Conservation (phyloP, 2,797 vertebrate genomes). For the Sarcoramphus papa region DNA sequence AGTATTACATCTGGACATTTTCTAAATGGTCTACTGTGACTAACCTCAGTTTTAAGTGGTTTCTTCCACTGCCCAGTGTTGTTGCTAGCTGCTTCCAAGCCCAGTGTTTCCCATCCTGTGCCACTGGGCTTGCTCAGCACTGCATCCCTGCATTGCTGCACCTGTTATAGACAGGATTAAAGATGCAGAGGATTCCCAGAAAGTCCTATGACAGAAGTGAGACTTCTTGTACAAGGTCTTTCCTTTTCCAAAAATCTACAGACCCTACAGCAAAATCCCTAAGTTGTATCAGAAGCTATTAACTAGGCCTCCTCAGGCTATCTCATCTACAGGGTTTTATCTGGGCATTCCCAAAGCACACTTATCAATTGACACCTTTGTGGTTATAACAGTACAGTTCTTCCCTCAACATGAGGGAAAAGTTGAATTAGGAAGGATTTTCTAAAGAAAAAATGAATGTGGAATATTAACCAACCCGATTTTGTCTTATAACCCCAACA, state of each 20-base stretch:
- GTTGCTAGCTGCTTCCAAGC: not conserved
- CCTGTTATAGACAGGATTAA: not conserved
- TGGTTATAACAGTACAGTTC: not conserved
- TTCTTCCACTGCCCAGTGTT: not conserved
- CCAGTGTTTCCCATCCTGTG: not conserved
- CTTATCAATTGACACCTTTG: not conserved
- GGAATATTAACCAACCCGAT: not conserved
- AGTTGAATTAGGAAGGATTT: not conserved
- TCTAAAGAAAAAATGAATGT: not conserved
- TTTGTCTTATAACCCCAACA: not conserved
- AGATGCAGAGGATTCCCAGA: not conserved
- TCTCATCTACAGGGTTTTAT: not conserved
- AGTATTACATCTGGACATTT: not conserved
- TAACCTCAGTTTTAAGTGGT: not conserved
- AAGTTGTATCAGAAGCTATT: not conserved
- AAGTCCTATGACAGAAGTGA: not conserved
- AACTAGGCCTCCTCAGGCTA: not conserved
- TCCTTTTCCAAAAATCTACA: not conserved
- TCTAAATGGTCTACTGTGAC: not conserved
- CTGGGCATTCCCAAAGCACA: not conserved
- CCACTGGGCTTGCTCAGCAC: not conserved
- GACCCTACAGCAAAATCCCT: not conserved
- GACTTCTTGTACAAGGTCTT: not conserved
- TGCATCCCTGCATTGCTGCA: not conserved
- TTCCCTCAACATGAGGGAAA: not conserved